Evolutionary conservation across 1,140 invertebrate genomes (phyloP), one percentile per base, ranked within the genome.

Genomic region (Proales similis): DNA sequence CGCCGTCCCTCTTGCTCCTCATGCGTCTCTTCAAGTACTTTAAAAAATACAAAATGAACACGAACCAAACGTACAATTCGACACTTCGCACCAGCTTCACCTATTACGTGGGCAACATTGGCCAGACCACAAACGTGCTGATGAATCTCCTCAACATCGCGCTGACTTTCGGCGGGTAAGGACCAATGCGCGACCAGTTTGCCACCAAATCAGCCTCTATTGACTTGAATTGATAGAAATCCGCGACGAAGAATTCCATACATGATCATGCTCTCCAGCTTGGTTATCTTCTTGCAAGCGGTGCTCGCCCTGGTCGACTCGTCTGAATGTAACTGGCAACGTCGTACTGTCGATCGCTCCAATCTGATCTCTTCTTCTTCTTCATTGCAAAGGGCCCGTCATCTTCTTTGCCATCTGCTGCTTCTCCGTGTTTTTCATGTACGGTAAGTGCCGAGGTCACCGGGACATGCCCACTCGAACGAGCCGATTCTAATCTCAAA

Each of bases 201-300:
- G n/a, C n/a, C n/a, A 27, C 4, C 5, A 47, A 47, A 47, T 29
- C 27, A 14, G 17, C 14, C 19, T 24, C 32, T 20, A 4, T 5
- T 47, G 14, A 24, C 14, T 47, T 29, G 32, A 47, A 47, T 47
- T 14, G 32, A 26, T 49, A 30, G 49, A n/a, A 57, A 57, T 42
- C 51, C 51, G 3, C 39, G 45, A 39, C 39, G 45, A 42, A 36
- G 51, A 30, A 57, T 57, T 26, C 51, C 51, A 42, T 57, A 57
- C n/a, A 57, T 42, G 19, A 30, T 57, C 17, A 4, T 57, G 36
- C 20, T 42, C n/a, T 57, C 36, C 32, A 27, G 36, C 22, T 22
- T 17, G 9, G 51, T 57, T 2, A 6, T 57, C 17, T n/a, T 57
- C n/a, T 57, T 20, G 9, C 51, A 57, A 19, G 45, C 45, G 39